Evolutionary conservation across 2,888 invertebrate genomes (phyloP).

Genomic region (Hesperia comma): DNA sequence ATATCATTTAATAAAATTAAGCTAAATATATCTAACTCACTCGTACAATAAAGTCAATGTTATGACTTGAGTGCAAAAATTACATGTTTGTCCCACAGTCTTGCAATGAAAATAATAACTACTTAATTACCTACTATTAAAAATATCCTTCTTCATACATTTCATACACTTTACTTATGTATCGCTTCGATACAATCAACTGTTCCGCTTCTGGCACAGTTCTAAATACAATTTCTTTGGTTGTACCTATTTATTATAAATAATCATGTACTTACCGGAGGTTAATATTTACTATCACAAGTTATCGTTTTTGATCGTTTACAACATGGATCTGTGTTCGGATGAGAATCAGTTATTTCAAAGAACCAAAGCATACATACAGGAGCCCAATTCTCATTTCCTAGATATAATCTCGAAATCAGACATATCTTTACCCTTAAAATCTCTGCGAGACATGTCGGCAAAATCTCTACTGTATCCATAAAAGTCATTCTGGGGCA

Average conservation of each 20-base stretch:
- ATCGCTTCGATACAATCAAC: conserved; percentile 39
- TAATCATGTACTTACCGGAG: conserved; percentile 12
- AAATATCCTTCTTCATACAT: conserved; percentile 21
- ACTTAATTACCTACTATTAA: conserved; percentile 37
- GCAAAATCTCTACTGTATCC: too few species aligned
- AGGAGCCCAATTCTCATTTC: too few species aligned
- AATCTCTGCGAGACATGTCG: too few species aligned
- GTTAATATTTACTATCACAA: conserved; percentile 15
- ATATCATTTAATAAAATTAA: conserved; percentile 26
- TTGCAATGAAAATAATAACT: conserved; percentile 57
- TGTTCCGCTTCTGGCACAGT: conserved; percentile 37
- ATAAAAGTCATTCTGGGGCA: too few species aligned
- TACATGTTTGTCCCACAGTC: conserved; percentile 62
- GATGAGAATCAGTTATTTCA: not conserved
- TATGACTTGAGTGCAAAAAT: conserved; percentile 47
- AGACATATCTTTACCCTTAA: too few species aligned
- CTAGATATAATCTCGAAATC: too few species aligned
- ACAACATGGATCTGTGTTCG: not conserved
- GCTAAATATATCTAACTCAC: conserved; percentile 22
- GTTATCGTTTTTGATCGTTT: not conserved
- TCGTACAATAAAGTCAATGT: conserved; percentile 2
- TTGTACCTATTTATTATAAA: conserved; percentile 62
- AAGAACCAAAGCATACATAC: not conserved
- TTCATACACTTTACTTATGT: conserved; percentile 28
- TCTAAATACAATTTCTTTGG: conserved; percentile 70